Percentiles rank a stretch among this genome's conserved stretches.
Evolutionary conservation across 2,888 invertebrate genomes (phyloP).

Genomic region (Dryobotodes eremita): DNA sequence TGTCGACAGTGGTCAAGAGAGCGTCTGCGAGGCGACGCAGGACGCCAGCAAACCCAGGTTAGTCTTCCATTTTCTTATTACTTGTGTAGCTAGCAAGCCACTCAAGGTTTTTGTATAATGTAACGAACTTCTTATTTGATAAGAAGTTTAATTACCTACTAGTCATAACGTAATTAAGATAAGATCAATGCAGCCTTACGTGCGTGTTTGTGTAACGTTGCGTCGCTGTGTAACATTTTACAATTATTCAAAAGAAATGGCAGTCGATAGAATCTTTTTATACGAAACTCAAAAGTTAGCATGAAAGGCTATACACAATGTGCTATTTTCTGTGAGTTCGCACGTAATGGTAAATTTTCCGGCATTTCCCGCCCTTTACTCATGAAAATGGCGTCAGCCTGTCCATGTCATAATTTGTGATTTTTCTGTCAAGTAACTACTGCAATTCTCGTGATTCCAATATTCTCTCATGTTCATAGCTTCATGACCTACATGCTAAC

Average conservation of each 20-base stretch:
- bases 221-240: slow-evolving; percentile 24
- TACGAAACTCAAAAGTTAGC: background rate
- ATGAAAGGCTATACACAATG: background rate
- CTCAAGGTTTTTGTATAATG: slow-evolving; percentile 16
- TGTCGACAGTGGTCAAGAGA: slow-evolving; percentile 92
- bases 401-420: no score
- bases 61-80: slow-evolving; percentile 51
- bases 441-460: slow-evolving; percentile 3
- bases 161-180: slow-evolving; percentile 44
- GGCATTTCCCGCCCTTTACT: background rate
- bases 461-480: slow-evolving; percentile 12
- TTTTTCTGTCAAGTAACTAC: background rate
- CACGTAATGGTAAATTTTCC: background rate
- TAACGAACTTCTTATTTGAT: slow-evolving; percentile 36
- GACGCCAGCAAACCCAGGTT: slow-evolving; percentile 88
- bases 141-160: slow-evolving; percentile 35
- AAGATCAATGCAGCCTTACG: slow-evolving; percentile 41
- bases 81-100: background rate
- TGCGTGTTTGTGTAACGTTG: slow-evolving; percentile 40
- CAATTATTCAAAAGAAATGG: slow-evolving; percentile 24
- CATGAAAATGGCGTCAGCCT: background rate
- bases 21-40: slow-evolving; percentile 92
- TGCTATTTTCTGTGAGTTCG: background rate
- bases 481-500: slow-evolving; percentile 48
- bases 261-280: background rate